Evolutionary conservation across 2,888 invertebrate genomes (phyloP), one percentile per base, ranked within the genome.

Genomic region (Dryomyza anilis): DNA sequence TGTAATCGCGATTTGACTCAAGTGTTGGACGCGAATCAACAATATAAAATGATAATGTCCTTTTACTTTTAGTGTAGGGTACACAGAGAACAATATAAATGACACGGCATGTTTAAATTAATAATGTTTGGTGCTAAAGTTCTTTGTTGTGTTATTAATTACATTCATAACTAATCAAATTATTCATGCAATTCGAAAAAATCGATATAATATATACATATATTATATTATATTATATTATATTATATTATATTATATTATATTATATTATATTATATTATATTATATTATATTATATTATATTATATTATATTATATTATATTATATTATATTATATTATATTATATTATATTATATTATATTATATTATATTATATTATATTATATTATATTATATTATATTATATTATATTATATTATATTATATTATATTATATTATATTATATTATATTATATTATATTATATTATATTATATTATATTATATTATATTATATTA

Each of bases 191-290:
- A n/a, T n/a, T n/a, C n/a, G n/a, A n/a, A n/a, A n/a, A n/a, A n/a
- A n/a, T n/a, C n/a, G n/a, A 33, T 33, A 33, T 33, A 8, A 33
- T 33, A 33, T 33, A 33, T 33, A 46, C 48, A 10, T 46, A 46
- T 46, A 46, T 46, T 46, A 46, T 46, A 46, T 46, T 46, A 46
- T 46, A 46, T 46, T 46, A 46, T 46, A 46, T 46, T 46, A 46
- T 46, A 46, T 46, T 46, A 46, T 46, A 46, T 46, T 46, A 46
- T 46, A 46, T 46, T 46, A 46, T 46, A 46, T 46, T 46, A 46
- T 46, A 46, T 46, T 46, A 46, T 46, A 46, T 46, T 46, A 46
- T 46, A 46, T 46, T 46, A 46, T 46, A 46, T 46, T 46, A 46
- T 46, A 46, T 46, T 46, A 46, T 46, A 46, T 46, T 46, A 46